Conservation (phyloP, 2,888 invertebrate species). For the Gerosis bhagava region DNA sequence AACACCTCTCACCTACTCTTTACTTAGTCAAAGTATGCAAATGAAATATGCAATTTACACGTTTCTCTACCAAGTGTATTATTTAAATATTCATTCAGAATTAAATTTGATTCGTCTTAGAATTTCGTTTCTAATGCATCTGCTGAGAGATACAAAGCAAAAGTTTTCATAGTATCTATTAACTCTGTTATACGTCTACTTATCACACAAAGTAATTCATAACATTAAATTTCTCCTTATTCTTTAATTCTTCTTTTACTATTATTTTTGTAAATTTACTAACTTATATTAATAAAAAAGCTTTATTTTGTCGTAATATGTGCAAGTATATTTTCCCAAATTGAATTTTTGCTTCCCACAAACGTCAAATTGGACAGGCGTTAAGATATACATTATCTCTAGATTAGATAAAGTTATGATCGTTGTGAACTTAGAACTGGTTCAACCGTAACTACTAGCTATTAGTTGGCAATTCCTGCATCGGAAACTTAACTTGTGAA, state of each 20-base stretch:
- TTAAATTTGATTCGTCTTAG: conserved; percentile 17
- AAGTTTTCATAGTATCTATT: conserved; percentile 13
- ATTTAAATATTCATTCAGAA: conserved; percentile 14
- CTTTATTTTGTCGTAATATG: too few relatives aligned
- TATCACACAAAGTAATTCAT: too few relatives aligned
- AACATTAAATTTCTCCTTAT: too few relatives aligned
- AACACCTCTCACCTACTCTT: background rate
- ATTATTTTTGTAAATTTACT: too few relatives aligned
- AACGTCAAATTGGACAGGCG: background rate
- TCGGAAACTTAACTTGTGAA: conserved; percentile 32
- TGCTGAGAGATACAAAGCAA: conserved; percentile 9
- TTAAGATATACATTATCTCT: conserved; percentile 5
- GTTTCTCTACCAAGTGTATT: conserved; percentile 12
- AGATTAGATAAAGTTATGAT: conserved; percentile 5
- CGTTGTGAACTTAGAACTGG: conserved; percentile 5
- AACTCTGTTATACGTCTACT: too few relatives aligned
- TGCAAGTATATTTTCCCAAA: too few relatives aligned
- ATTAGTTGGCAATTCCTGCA: conserved; percentile 36
- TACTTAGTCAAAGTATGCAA: conserved; percentile 12
- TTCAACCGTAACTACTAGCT: conserved; percentile 29
- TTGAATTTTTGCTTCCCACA: background rate
- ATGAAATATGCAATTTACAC: conserved; percentile 18
- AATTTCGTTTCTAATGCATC: conserved; percentile 10
- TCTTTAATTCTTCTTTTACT: too few relatives aligned
- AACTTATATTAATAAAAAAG: too few relatives aligned